A percentile compares a stretch with the other conserved stretches of the same genome.
phyloP scores from a whole-genome alignment of 35 echinoderm and acorn worm species.

The Apostichopus californicus region DNA sequence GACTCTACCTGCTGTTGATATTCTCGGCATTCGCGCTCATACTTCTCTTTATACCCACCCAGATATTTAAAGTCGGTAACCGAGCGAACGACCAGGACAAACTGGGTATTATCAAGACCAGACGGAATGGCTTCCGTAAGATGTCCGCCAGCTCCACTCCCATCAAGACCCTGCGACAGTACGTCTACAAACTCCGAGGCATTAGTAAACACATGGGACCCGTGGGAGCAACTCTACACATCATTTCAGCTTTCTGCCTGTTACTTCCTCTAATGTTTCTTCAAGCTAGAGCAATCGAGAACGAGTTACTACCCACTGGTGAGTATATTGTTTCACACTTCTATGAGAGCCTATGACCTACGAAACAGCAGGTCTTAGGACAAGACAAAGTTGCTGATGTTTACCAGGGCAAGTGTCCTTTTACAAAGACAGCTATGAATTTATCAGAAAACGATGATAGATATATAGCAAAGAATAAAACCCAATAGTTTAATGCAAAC shows the following conservation, averaged over 20 bases:
- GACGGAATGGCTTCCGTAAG: conserved; percentile 43
- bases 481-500: too few relatives aligned
- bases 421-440: too few relatives aligned
- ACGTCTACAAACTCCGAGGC: conserved; percentile 18
- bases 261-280: conserved; percentile 91
- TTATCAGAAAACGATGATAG: too few relatives aligned
- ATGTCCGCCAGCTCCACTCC: not conserved
- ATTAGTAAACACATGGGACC: conserved; percentile 86
- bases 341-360: too few relatives aligned
- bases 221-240: conserved; percentile 81
- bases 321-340: conserved; percentile 5
- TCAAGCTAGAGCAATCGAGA: conserved; percentile 89
- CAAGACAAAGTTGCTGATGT: too few relatives aligned
- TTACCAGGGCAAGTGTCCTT: too few relatives aligned
- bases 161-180: conserved; percentile 17
- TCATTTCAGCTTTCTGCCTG: conserved; percentile 96
- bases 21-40: conserved; percentile 75
- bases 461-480: too few relatives aligned
- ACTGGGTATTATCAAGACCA: conserved; percentile 74
- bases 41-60: conserved; percentile 90
- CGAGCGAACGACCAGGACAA: conserved; percentile 87
- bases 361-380: too few relatives aligned
- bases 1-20: conserved; percentile 73
- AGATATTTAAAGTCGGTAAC: conserved; percentile 93
- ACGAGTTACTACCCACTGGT: conserved; percentile 76